Conservation (phyloP, 2,888 invertebrate species). For the Eristalinus aeneus region DNA sequence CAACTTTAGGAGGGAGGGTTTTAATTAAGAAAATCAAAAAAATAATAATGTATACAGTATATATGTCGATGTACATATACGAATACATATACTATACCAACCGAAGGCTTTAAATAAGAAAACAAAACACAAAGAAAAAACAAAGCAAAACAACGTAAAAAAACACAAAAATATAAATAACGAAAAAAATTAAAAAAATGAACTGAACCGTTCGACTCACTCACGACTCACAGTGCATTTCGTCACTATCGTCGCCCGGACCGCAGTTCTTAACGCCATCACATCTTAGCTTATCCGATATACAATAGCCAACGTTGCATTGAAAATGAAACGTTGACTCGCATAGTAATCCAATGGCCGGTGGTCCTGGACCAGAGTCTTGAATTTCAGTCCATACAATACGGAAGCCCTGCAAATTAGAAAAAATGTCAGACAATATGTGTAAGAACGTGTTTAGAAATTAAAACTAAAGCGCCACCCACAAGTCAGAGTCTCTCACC, state of each 20-base stretch:
- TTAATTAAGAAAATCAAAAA: neutral
- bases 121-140: conserved; percentile 60
- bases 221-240: conserved; percentile 82
- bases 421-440: too few relatives aligned
- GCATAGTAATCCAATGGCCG: conserved; percentile 79
- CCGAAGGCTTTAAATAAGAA: conserved; percentile 65
- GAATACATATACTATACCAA: conserved; percentile 25
- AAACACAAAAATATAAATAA: conserved; percentile 77
- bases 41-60: conserved; percentile 1
- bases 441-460: too few relatives aligned
- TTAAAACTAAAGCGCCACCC: too few relatives aligned
- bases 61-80: neutral
- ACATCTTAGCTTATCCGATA: conserved; percentile 88
- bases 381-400: conserved; percentile 97
- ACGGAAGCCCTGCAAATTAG: conserved; percentile 88
- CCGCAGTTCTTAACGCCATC: conserved; percentile 91
- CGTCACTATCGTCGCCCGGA: conserved; percentile 81
- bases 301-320: conserved; percentile 90
- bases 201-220: conserved; percentile 82
- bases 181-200: conserved; percentile 77
- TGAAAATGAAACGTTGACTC: conserved; percentile 86
- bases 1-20: neutral
- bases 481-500: too few relatives aligned
- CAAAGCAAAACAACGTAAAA: too few relatives aligned
- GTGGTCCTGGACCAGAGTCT: conserved; percentile 82